Percentiles rank a stretch among this genome's conserved stretches.
Evolutionary conservation across 2,113 vertebrate genomes (phyloP).

Genomic region (Lamprologus ornatipinnis): DNA sequence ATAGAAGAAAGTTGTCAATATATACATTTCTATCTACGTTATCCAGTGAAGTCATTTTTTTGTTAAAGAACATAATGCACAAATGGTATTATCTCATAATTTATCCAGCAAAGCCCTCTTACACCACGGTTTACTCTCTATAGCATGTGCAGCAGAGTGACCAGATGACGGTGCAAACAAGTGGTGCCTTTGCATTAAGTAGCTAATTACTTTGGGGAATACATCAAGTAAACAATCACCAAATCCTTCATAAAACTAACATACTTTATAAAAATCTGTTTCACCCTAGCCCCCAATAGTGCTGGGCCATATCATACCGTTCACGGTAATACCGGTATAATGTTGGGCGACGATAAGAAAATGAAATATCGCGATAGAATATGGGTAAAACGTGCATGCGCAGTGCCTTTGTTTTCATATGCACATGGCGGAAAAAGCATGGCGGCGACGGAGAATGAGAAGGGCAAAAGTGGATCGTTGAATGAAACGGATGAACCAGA

Average conservation of each 20-base stretch:
- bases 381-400: fast-evolving
- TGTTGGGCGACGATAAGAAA: not conserved
- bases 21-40: not conserved
- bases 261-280: not conserved
- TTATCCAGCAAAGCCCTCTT: not conserved
- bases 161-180: not conserved
- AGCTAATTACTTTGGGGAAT: not conserved
- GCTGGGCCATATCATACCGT: not conserved
- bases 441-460: fast-evolving
- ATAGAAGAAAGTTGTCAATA: not conserved
- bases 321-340: not conserved
- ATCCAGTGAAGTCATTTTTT: not conserved
- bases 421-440: not conserved
- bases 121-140: not conserved
- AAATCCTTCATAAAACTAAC: not conserved
- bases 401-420: fast-evolving
- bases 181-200: not conserved
- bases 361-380: not conserved
- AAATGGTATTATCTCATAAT: not conserved
- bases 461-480: fast-evolving
- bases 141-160: not conserved
- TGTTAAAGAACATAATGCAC: not conserved
- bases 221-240: not conserved
- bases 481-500: fast-evolving
- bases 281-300: not conserved